Base-by-base conservation (phyloP, 2,113 vertebrate species). In the Pterocles gutturalis region DNA sequence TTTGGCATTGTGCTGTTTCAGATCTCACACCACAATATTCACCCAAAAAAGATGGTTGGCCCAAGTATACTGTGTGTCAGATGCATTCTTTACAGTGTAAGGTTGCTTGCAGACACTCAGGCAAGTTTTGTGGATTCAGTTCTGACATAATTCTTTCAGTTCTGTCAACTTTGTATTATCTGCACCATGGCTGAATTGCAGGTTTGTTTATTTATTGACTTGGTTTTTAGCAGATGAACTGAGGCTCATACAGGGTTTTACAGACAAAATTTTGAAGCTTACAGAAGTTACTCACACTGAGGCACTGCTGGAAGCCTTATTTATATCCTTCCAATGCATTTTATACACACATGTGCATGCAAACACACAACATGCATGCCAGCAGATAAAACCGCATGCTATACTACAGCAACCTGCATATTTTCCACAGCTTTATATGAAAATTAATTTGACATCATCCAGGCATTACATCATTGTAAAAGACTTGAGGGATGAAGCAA, bases 211-310 rank as follows among this genome's bases (percentile, higher is more conserved):
- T 78, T 81, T 71, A 29, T 60, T 79, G 29, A n/a, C 33, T 79
- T 79, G 34, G 57, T 67, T 94, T 88, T 90, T 79, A 94, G 29
- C 36, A 60, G 28, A 53, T 72, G 19, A 83, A 79, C 38, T 53
- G 2, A 67, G 51, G 25, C 15, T 83, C 16, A 4, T 57, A 7
- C 7, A 31, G 13, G 9, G 7, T 51, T 90, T 72, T 86, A 11
- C 54, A 41, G 54, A n/a, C 53, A 83, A 9, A 73, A 53, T 87
- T 83, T 75, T 92, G 66, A 57, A 53, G 21, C 2, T 6, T 83
- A 13, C 29, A 21, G 33, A 53, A 69, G 55, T 80, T 69, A 31
- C 38, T 80, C 29, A 45, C 24, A 58, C 21, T 72, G 38, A 41
- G 58, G 36, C 41, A 14, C 20, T 80, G 17, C 16, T 61, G 36